Percentiles rank a stretch among this genome's conserved stretches.
Evolutionary conservation across 2,113 vertebrate species (phyloP).

Genomic region (Centropristis striata): DNA sequence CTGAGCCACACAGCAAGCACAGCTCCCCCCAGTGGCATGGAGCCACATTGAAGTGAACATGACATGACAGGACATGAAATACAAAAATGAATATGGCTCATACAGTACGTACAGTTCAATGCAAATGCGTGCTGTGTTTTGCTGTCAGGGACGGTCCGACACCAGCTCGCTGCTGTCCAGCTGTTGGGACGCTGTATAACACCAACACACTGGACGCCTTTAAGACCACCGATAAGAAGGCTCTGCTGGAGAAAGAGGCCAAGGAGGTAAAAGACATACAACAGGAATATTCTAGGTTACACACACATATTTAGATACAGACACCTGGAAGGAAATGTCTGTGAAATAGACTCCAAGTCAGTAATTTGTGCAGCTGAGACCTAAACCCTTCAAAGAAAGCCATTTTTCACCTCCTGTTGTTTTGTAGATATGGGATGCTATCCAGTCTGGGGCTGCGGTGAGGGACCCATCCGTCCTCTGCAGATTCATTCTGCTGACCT

Average conservation of each 20-base stretch:
- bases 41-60: too few species aligned
- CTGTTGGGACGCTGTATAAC: slow-evolving; percentile 91
- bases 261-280: slow-evolving; percentile 85
- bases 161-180: slow-evolving; percentile 91
- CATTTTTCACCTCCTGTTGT: slow-evolving; percentile 5
- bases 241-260: slow-evolving; percentile 92
- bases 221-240: slow-evolving; percentile 94
- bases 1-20: too few species aligned
- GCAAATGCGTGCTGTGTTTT: slow-evolving; percentile 2
- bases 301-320: not conserved
- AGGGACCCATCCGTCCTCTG: slow-evolving; percentile 91
- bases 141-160: slow-evolving; percentile 88
- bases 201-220: slow-evolving; percentile 98
- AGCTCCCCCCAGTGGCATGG: too few species aligned
- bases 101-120: not conserved
- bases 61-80: too few species aligned
- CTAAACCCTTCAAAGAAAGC: not conserved
- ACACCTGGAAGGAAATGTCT: not conserved
- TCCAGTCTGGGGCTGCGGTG: slow-evolving; percentile 90
- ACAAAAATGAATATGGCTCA: too few species aligned
- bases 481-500: slow-evolving; percentile 95
- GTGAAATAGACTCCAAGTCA: not conserved
- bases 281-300: not conserved
- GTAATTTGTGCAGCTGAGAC: not conserved
- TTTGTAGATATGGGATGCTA: slow-evolving; percentile 93